Conservation (phyloP, 2,797 vertebrate genomes). For the Trachops cirrhosus region DNA sequence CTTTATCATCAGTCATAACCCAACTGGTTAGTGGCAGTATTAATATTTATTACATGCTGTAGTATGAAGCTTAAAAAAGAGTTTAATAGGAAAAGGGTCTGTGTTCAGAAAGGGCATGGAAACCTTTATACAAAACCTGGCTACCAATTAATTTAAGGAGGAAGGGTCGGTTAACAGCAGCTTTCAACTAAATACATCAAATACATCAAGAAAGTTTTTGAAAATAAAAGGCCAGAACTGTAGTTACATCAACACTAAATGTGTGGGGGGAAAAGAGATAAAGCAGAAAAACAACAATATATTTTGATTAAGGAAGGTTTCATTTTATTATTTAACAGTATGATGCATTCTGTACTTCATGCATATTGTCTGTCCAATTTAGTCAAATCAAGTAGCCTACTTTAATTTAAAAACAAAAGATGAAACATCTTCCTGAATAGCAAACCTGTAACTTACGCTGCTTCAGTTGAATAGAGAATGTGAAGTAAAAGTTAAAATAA, state of each 20-base stretch:
- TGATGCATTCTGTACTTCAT: background rate
- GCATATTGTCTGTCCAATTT: background rate
- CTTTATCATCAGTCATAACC: background rate
- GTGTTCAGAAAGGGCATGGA: constrained; percentile 6
- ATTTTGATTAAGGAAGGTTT: constrained; percentile 21
- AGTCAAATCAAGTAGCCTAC: background rate
- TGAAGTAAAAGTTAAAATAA: constrained; percentile 32
- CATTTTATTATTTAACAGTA: constrained; percentile 20
- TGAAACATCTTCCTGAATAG: background rate
- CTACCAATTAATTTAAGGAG: constrained; percentile 37
- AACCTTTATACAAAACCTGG: constrained; percentile 22
- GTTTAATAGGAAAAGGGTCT: background rate
- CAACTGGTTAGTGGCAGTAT: background rate
- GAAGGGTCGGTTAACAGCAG: background rate
- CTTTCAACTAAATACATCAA: constrained; percentile 40
- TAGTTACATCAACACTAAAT: background rate
- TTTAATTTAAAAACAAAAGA: constrained; percentile 40
- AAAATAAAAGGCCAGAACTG: background rate
- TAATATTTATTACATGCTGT: constrained; percentile 29
- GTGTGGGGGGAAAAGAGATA: background rate
- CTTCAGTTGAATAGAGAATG: background rate
- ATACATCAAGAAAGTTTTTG: background rate
- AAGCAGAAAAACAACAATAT: constrained; percentile 24
- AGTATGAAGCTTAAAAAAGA: background rate
- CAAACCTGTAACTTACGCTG: background rate